Evolutionary conservation across 2,888 invertebrate genomes (phyloP), one percentile per base, ranked within the genome.

Genomic region (Uropetala carovei): DNA sequence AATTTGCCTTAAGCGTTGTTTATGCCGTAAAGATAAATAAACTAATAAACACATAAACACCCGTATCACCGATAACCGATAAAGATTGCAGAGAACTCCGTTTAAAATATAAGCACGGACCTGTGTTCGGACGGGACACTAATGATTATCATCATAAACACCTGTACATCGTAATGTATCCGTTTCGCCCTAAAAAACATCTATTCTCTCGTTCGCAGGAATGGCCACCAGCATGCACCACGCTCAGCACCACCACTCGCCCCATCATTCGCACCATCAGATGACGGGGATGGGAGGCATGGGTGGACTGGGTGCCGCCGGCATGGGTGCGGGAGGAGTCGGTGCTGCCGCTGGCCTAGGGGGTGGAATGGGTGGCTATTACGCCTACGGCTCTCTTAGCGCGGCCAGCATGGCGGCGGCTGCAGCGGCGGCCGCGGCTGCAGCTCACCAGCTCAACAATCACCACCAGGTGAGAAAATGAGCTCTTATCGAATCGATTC

Each of bases 171-270:
- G 43, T 43, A 43, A n/a, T n/a, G n/a, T n/a, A n/a, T n/a, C n/a
- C n/a, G n/a, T n/a, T n/a, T n/a, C n/a, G n/a, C 43, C 43, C 43
- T 43, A 43, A 3, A 43, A 43, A 43, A 43, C 43, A 43, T 43
- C n/a, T 43, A 92, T 75, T 64, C 93, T 93, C 89, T 93, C 92
- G 94, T 93, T 94, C 95, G 9, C 96, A 97, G 97, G 97, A 92
- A 97, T 97, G 97, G 97, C 97, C 0, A 96, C 97, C 0, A 95
- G 95, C 92, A 97, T 97, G 97, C 96, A 96, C 27, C 97, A 97
- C 94, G 96, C 97, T 30, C 97, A 97, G 97, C 97, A 97, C 82
- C 97, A 97, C 95, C 97, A 97, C 94, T 96, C 95, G 93, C 96
- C 96, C 81, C 89, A 89, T 64, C 89, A 89, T 27, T 64, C 89